A percentile compares a stretch with the other conserved stretches of the same genome.
These are phyloP conservation scores for Antennarius maculatus DNA, from an alignment of 2,797 vertebrate genomes.

Conservation along the genomic window DNA sequence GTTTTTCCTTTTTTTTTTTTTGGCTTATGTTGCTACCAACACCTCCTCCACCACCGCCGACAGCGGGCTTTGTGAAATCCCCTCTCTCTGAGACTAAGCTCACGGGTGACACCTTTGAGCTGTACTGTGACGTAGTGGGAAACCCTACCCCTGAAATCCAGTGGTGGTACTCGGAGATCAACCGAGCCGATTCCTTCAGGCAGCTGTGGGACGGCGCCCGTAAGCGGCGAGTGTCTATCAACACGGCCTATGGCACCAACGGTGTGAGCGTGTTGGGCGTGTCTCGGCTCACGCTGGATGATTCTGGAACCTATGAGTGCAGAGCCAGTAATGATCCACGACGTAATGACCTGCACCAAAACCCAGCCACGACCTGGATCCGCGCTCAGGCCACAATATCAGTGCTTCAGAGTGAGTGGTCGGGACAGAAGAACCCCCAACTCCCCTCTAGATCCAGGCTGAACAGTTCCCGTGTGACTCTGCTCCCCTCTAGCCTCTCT, in stretches of 20 bases:
- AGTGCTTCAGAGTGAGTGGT: constrained; percentile 98
- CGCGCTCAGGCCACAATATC: constrained; percentile 95
- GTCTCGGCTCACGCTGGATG: constrained; percentile 89
- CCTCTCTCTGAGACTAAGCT: constrained; percentile 97
- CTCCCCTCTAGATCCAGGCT: constrained; percentile 1
- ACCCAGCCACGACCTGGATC: constrained; percentile 96
- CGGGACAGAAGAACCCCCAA: constrained; percentile 45
- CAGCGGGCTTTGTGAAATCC: constrained; percentile 97
- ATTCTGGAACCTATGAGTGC: constrained; percentile 97
- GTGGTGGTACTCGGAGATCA: constrained; percentile 98
- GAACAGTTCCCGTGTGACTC: constrained; percentile 42
- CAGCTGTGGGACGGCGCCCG: constrained; percentile 94
- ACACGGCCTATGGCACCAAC: constrained; percentile 91
- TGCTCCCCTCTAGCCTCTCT: constrained; percentile 49
- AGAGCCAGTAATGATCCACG: constrained; percentile 96
- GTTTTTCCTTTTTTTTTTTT: constrained; percentile 8
- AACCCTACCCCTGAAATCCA: constrained; percentile 97
- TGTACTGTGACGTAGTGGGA: constrained; percentile 96
- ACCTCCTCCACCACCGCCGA: constrained; percentile 66
- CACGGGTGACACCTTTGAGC: constrained; percentile 95
- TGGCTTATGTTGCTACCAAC: constrained; percentile 7
- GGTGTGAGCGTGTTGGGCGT: constrained; percentile 91
- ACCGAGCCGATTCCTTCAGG: constrained; percentile 94
- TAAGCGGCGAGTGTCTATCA: constrained; percentile 91
- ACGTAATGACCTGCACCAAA: constrained; percentile 94